A percentile compares a stretch with the other conserved stretches of the same genome.
Conservation (phyloP, 2,888 invertebrate genomes). For the Sicus ferrugineus region DNA sequence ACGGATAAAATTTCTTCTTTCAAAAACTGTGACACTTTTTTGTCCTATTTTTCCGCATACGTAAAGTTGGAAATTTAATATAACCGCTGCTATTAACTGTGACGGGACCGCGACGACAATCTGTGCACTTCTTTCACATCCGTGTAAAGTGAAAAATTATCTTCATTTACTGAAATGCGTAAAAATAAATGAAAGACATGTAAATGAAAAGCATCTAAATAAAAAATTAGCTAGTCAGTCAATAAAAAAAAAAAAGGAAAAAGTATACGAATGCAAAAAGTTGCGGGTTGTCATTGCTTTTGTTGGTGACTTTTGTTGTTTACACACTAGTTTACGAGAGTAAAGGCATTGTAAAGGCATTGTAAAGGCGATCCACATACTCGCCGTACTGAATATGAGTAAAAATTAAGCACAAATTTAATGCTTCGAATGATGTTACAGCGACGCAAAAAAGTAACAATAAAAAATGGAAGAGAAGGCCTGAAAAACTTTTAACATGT, state of each 20-base stretch:
- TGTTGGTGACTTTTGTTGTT: not conserved
- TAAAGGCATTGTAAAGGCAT: not conserved
- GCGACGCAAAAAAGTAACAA: too few relatives aligned
- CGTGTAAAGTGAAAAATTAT: conserved; percentile 22
- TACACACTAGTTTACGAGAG: not conserved
- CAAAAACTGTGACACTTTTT: too few relatives aligned
- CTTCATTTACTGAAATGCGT: conserved; percentile 11
- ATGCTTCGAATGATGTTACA: too few relatives aligned
- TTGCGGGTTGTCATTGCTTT: not conserved
- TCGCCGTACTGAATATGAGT: too few relatives aligned
- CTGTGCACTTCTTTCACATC: conserved; percentile 12
- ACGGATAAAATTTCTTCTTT: too few relatives aligned
- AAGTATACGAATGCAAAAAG: not conserved
- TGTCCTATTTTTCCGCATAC: not conserved
- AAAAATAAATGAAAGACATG: not conserved
- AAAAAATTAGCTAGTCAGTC: not conserved
- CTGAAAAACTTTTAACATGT: too few relatives aligned
- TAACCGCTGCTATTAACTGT: not conserved
- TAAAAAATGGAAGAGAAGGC: too few relatives aligned
- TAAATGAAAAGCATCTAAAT: not conserved
- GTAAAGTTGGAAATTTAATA: conserved; percentile 1
- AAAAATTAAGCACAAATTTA: too few relatives aligned
- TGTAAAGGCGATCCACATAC: too few relatives aligned
- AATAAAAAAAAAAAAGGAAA: not conserved
- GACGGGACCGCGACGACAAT: not conserved